phyloP scores from a whole-genome alignment of 2,113 vertebrate species.

The Arizona elegans region DNA sequence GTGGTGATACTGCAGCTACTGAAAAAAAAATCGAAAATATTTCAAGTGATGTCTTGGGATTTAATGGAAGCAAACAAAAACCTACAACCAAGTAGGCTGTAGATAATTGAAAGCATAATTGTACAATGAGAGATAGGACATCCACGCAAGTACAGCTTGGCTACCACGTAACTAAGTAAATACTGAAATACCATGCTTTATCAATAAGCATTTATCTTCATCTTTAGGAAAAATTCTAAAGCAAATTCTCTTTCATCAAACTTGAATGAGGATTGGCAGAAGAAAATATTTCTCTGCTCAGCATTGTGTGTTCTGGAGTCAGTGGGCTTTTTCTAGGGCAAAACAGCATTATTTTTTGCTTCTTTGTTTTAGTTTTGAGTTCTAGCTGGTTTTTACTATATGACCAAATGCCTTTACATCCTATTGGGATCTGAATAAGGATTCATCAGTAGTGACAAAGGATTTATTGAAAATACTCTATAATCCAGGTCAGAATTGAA shows the following conservation, averaged over 20 bases:
- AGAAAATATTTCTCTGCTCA: not conserved
- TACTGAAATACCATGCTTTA: not conserved
- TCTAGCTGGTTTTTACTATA: not conserved
- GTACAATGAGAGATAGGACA: not conserved
- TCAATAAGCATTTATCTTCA: not conserved
- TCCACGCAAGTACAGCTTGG: not conserved
- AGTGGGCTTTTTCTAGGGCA: not conserved
- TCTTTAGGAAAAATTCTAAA: not conserved
- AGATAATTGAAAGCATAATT: not conserved
- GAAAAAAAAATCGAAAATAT: not conserved
- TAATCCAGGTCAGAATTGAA: not conserved
- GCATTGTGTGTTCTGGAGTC: not conserved
- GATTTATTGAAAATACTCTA: too few relatives aligned
- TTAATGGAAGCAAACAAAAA: not conserved
- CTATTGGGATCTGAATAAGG: too few relatives aligned
- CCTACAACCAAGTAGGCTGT: not conserved
- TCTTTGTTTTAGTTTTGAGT: not conserved
- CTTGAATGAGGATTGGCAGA: not conserved
- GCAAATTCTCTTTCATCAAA: not conserved
- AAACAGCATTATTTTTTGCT: not conserved
- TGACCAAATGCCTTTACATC: not conserved
- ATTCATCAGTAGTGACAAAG: too few relatives aligned
- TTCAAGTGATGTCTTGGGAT: not conserved
- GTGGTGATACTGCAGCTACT: not conserved
- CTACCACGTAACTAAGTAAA: not conserved